Evolutionary conservation across 53 echinoderm and acorn worm species (phyloP).

Genomic region (Echinarachnius parma): DNA sequence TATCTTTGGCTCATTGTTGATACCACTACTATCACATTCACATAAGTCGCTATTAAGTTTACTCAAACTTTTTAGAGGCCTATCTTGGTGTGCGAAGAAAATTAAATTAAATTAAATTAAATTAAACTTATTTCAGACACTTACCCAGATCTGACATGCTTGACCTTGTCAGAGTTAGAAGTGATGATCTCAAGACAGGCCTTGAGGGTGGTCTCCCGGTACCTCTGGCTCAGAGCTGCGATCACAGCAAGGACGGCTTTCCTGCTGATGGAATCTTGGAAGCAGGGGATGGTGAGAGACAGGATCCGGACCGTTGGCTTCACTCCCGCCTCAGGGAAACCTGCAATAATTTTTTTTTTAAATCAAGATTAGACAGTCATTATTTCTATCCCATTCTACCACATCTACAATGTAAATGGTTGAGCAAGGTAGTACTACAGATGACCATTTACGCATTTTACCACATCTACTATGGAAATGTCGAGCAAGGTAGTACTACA

Average conservation of each 20-base stretch:
- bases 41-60: background rate
- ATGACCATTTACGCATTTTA: too few species aligned
- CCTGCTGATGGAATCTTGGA: slow-evolving; percentile 60
- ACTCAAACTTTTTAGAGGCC: too few species aligned
- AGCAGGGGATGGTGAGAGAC: slow-evolving; percentile 55
- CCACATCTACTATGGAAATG: too few species aligned
- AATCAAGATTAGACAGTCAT: too few species aligned
- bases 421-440: too few species aligned
- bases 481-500: too few species aligned
- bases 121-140: slow-evolving; percentile 24
- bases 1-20: too few species aligned
- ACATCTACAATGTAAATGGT: too few species aligned
- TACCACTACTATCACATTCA: background rate
- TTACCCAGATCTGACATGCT: slow-evolving; percentile 54
- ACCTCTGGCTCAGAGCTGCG: slow-evolving; percentile 34
- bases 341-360: too few species aligned
- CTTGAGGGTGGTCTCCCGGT: slow-evolving; percentile 55
- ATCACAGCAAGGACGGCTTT: slow-evolving; percentile 64
- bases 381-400: too few species aligned
- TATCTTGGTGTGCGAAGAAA: too few species aligned
- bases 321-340: slow-evolving; percentile 74
- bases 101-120: background rate
- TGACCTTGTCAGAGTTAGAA: slow-evolving; percentile 38
- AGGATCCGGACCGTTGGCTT: slow-evolving; percentile 55
- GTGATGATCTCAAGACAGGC: slow-evolving; percentile 53